phyloP scores from a whole-genome alignment of 2,888 invertebrate species.

The Drosophila mayaguana region DNA sequence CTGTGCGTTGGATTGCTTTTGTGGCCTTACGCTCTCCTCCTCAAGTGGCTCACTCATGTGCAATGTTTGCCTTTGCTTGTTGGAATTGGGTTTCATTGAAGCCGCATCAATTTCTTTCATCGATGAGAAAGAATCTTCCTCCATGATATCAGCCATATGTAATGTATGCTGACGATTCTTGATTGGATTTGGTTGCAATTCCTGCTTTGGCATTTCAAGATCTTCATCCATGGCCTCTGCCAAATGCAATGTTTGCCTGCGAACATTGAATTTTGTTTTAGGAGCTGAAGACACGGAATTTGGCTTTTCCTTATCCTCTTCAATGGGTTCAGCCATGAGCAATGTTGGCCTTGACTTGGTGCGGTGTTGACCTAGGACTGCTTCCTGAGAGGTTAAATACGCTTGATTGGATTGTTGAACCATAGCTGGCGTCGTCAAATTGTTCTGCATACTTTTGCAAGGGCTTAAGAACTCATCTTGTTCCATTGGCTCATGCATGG shows the following conservation, averaged over 20 bases:
- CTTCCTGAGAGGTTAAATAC: neutral
- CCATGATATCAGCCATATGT: conserved; percentile 3
- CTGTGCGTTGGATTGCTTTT: neutral
- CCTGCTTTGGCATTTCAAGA: neutral
- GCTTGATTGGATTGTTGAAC: neutral
- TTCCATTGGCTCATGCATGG: conserved; percentile 16
- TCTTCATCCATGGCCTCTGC: conserved; percentile 15
- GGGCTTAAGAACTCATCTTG: neutral
- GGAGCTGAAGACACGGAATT: no score
- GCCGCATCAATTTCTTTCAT: neutral
- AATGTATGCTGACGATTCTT: conserved; percentile 6
- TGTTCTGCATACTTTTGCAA: no score
- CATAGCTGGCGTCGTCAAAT: neutral
- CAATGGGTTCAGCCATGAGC: conserved; percentile 11
- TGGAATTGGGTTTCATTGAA: neutral
- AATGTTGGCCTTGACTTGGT: conserved; percentile 10
- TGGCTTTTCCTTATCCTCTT: neutral
- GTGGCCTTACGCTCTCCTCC: neutral
- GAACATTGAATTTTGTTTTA: neutral
- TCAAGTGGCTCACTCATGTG: conserved; percentile 16
- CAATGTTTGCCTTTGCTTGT: conserved; percentile 11
- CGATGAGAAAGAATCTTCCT: conserved; percentile 2
- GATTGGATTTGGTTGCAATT: neutral
- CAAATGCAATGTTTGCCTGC: conserved; percentile 1
- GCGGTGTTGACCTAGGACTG: neutral